Evolutionary conservation across 64 coral and sea anemone genomes (phyloP).

Genomic region (Trachythela sp.): DNA sequence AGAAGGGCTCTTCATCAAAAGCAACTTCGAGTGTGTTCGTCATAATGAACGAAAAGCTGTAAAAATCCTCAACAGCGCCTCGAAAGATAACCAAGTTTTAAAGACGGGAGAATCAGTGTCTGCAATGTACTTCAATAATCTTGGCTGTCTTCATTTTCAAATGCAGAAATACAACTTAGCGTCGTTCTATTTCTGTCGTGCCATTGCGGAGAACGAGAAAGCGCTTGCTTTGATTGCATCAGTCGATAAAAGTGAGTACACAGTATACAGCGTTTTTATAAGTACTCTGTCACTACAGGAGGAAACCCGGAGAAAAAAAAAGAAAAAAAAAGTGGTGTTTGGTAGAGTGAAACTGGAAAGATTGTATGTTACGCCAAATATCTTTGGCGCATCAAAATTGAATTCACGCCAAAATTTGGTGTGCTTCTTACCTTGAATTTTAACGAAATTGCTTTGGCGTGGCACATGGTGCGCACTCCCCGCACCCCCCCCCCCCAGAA

Average conservation of each 20-base stretch:
- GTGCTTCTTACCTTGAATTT: too few relatives aligned
- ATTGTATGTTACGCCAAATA: neutral
- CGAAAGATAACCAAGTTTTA: constrained; percentile 48
- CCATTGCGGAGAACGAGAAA: constrained; percentile 86
- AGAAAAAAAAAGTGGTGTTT: too few relatives aligned
- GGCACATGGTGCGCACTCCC: neutral
- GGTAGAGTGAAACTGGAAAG: too few relatives aligned
- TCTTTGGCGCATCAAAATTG: neutral
- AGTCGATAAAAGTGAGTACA: constrained; percentile 78
- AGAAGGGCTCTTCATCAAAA: constrained; percentile 84
- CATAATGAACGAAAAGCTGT: constrained; percentile 92
- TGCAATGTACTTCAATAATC: constrained; percentile 98
- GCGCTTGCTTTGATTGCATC: constrained; percentile 52
- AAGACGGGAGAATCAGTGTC: constrained; percentile 66
- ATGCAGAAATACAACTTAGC: constrained; percentile 96
- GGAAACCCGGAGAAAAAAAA: too few relatives aligned
- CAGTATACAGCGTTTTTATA: too few relatives aligned
- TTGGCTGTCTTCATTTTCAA: constrained; percentile 96
- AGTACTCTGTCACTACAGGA: too few relatives aligned
- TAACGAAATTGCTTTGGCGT: too few relatives aligned
- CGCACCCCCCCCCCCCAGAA: too few relatives aligned
- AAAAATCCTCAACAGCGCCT: constrained; percentile 87
- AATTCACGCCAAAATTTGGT: neutral
- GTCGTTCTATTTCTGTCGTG: constrained; percentile 85
- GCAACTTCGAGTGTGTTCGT: constrained; percentile 93